Base-by-base conservation (phyloP, 1,140 invertebrate species). In the Meloidogyne exigua region DNA sequence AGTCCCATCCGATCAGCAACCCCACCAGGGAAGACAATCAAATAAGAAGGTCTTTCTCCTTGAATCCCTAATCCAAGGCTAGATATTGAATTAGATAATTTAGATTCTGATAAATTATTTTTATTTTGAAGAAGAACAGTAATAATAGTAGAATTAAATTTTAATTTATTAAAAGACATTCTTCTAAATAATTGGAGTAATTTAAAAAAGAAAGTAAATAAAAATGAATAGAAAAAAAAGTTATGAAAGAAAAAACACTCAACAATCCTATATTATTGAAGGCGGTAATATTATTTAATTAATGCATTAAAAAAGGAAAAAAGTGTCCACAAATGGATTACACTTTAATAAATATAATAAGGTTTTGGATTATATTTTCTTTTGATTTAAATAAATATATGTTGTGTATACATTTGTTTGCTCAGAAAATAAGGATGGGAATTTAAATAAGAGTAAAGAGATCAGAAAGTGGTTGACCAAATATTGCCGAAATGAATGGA, bases 1-100 rank as follows among this genome's bases (percentile, higher is more conserved):
- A 71, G 18, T 39, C 69, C 69, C 23, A 57, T 71, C 10, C 28
- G 32, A 32, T 71, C 44, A n/a, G 69, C 69, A 71, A 71, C n/a
- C 15, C 69, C 69, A 18, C 69, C 69, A 62, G 32, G 13, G 7
- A 71, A 42, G 1, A 71, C 39, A 44, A 57, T 71, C 0, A 71
- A 28, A 57, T 39, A 18, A 15, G 69, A 26, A 26, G 69, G 69
- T n/a, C n/a, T 62, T 25, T 25, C 23, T 5, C 69, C 69, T 42
- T 71, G 44, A 25, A 71, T 26, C 9, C 44, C 62, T n/a, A 71
- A 44, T 25, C 69, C 69, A 11, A 71, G 28, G n/a, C n/a, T 36
- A 2, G 9, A n/a, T n/a, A 57, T 57, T 57, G 49, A n/a, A 57
- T 9, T 57, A n/a, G 18, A 7, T 57, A 5, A n/a, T 57, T 57